Percentiles rank a stretch among this genome's conserved stretches.
These are phyloP conservation scores for Sphaerodactylus townsendi DNA, from an alignment of 2,113 vertebrate genomes.

Conservation along the genomic window DNA sequence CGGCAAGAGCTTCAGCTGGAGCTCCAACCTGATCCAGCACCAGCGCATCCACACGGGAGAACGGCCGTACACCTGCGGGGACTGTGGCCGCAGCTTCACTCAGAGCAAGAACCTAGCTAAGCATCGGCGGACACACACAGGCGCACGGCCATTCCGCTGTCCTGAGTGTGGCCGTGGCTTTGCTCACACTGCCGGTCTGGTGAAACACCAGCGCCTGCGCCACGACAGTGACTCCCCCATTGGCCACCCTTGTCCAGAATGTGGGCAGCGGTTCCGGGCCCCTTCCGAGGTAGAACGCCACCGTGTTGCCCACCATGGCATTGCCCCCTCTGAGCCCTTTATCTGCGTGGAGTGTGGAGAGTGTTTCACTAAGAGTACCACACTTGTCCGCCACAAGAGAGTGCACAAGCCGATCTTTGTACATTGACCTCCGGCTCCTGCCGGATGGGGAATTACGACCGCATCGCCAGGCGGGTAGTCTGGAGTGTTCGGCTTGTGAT, in stretches of 20 bases:
- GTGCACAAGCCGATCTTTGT: constrained; percentile 54
- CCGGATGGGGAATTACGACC: neutral
- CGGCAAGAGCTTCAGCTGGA: constrained; percentile 75
- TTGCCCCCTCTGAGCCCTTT: constrained; percentile 35
- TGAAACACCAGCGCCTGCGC: constrained; percentile 71
- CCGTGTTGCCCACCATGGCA: neutral
- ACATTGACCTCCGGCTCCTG: constrained; percentile 11
- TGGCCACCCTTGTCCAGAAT: constrained; percentile 7
- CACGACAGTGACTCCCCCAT: constrained; percentile 20
- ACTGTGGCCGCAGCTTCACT: constrained; percentile 77
- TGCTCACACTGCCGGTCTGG: constrained; percentile 69
- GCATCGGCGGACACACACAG: constrained; percentile 74
- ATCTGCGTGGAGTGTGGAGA: constrained; percentile 67
- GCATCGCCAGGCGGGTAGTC: neutral
- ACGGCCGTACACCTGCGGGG: constrained; percentile 71
- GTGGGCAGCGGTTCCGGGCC: constrained; percentile 34
- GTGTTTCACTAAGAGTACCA: constrained; percentile 51
- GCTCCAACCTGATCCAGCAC: constrained; percentile 76
- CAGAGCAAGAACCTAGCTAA: constrained; percentile 78
- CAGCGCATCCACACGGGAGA: constrained; percentile 72
- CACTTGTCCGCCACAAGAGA: constrained; percentile 60
- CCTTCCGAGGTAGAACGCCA: constrained; percentile 29
- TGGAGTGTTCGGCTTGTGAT: neutral
- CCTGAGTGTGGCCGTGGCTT: constrained; percentile 65
- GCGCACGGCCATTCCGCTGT: constrained; percentile 70